Evolutionary conservation across 2,797 vertebrate species (phyloP).

Genomic region (Etheostoma perlongum): DNA sequence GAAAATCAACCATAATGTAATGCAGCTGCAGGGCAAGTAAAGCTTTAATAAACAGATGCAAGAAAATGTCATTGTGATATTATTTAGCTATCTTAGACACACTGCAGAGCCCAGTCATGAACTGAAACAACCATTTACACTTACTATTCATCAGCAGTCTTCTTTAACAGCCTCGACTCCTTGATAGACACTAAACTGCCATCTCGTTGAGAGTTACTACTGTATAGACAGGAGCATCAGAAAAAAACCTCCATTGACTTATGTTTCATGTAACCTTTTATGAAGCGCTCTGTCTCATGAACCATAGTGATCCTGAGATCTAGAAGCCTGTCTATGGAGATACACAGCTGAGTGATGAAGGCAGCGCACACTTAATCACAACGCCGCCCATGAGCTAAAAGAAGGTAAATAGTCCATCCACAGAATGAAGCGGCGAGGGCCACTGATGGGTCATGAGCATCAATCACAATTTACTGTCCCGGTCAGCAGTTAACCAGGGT

Average conservation of each 20-base stretch:
- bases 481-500: constrained; percentile 72
- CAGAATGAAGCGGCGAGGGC: constrained; percentile 52
- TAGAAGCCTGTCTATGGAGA: neutral
- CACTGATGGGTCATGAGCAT: constrained; percentile 63
- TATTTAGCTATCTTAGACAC: neutral
- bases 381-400: constrained; percentile 14
- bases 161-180: neutral
- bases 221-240: neutral
- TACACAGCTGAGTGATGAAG: constrained; percentile 38
- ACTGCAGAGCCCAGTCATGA: neutral
- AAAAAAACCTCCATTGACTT: constrained; percentile 2
- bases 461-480: constrained; percentile 68
- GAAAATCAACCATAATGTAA: neutral
- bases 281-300: constrained; percentile 4
- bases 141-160: neutral
- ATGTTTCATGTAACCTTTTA: constrained; percentile 6
- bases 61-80: neutral
- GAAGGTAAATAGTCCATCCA: constrained; percentile 45
- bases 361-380: constrained; percentile 47
- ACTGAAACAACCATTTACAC: neutral
- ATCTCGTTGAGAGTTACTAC: neutral
- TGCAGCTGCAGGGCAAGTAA: neutral
- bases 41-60: neutral
- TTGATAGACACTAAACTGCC: neutral
- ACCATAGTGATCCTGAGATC: constrained; percentile 6